These are phyloP conservation scores for Cacoxenus indagator DNA, from an alignment of 2,888 invertebrate species.

Conservation along the genomic window DNA sequence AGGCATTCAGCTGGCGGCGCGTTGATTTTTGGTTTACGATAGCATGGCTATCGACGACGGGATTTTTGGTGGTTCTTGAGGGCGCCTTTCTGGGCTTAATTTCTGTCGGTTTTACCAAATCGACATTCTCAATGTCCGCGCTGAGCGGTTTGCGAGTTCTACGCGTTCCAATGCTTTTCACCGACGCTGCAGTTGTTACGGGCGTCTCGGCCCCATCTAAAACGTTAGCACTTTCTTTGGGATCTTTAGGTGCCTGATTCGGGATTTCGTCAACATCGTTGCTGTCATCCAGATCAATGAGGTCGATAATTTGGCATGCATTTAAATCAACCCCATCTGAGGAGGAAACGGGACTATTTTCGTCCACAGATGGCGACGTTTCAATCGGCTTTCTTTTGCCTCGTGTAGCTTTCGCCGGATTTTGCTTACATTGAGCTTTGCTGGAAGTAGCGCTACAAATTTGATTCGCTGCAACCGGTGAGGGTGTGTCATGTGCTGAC, in stretches of 20 bases:
- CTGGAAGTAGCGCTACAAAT: neutral
- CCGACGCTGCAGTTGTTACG: neutral
- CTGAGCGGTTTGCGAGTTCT: neutral
- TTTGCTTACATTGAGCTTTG: too few species aligned
- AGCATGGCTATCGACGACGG: neutral
- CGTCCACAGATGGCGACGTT: conserved; percentile 18
- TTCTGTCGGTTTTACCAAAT: neutral
- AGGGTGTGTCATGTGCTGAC: neutral
- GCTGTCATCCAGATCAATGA: conserved; percentile 33
- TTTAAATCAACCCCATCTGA: conserved; percentile 36
- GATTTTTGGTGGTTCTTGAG: neutral
- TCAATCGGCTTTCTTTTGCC: neutral
- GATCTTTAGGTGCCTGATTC: neutral
- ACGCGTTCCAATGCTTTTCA: neutral
- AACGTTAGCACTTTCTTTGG: neutral
- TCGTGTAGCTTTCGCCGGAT: too few species aligned
- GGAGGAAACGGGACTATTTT: conserved; percentile 1
- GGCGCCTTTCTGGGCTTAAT: neutral
- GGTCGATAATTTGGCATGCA: conserved; percentile 45
- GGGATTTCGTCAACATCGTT: neutral
- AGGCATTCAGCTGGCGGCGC: neutral
- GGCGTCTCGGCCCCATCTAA: too few species aligned
- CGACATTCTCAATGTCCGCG: neutral
- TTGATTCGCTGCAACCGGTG: neutral
- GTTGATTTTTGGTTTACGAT: neutral